Evolutionary conservation across 2,888 invertebrate species (phyloP).

Genomic region (Seira sanloemensis): DNA sequence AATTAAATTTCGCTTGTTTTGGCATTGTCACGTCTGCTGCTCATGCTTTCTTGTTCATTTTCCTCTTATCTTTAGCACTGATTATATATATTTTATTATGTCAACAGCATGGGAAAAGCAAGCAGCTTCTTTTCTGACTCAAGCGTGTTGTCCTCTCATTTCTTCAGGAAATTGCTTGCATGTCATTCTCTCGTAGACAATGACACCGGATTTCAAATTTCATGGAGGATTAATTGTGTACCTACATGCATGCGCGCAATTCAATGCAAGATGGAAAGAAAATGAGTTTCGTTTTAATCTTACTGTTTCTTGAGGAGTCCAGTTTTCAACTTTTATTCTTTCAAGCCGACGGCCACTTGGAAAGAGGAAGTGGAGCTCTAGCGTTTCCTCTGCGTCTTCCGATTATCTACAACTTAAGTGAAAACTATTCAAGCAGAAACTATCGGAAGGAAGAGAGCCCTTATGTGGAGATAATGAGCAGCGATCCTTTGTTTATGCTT

Average conservation of each 20-base stretch:
- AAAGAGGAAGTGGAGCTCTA: not conserved
- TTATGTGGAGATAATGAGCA: not conserved
- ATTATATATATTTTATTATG: slow-evolving; percentile 1
- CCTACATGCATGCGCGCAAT: not conserved
- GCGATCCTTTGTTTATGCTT: slow-evolving; percentile 9
- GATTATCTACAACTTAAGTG: not conserved
- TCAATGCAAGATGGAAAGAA: not conserved
- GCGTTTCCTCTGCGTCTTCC: slow-evolving; percentile 12
- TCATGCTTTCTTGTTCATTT: not conserved
- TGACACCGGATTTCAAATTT: not conserved
- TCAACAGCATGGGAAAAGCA: slow-evolving; percentile 16
- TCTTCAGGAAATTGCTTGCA: not conserved
- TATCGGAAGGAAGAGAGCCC: not conserved
- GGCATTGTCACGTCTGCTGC: slow-evolving; percentile 1
- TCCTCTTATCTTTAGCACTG: not conserved
- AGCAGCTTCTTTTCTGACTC: not conserved
- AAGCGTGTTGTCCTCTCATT: not conserved
- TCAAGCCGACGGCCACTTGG: not conserved
- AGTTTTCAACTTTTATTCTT: slow-evolving; percentile 39
- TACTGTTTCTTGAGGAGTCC: slow-evolving; percentile 60
- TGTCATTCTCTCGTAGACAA: not conserved
- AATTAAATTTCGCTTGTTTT: slow-evolving; percentile 12
- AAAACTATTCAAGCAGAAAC: not conserved
- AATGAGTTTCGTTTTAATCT: slow-evolving; percentile 2
- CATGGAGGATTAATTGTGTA: not conserved